Evolutionary conservation across 2,797 vertebrate species (phyloP), one percentile per base, ranked within the genome.

Genomic region (Mus caroli): DNA sequence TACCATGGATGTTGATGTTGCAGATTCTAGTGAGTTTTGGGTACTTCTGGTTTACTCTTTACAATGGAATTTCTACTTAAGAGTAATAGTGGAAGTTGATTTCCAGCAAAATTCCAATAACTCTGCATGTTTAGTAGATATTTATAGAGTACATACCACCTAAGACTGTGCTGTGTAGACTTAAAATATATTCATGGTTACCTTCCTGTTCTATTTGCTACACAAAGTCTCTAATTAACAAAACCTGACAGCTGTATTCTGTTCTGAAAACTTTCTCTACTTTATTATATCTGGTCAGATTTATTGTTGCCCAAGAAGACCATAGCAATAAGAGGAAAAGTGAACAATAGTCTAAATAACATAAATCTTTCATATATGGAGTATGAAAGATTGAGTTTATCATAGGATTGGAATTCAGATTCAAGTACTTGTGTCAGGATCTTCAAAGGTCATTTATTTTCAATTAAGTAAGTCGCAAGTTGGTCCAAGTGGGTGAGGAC

Each of bases 381-480:
- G 50, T 50, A 58, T 86, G 37, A 93, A 92, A 88, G 86, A 92
- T 71, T 71, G 77, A 62, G n/a, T 52, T 90, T 96, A 54, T 75
- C 60, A 89, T 96, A 77, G 93, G 77, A 82, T 86, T 78, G 90
- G 69, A 87, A 43, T 94, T 91, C 50, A 92, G 94, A 94, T 79
- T 84, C 83, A 97, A 92, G 91, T 92, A 90, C 78, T 84, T 90
- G 88, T n/a, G 83, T 94, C 93, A 89, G 88, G 92, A 97, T 96
- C 96, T 97, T 96, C 91, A 95, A 95, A 97, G 90, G 97, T 96
- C 95, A 97, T 94, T 96, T 96, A 96, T 96, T 97, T 97, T 97
- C 96, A 82, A 94, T 94, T 97, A 97, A 97, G 75, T 91, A 97
- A 75, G 93, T 96, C 96, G 96, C 96, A 97, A 97, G 93, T 91